Base-by-base conservation (phyloP, 92 coral and sea anemone species). In the Epizoanthus rinbou region DNA sequence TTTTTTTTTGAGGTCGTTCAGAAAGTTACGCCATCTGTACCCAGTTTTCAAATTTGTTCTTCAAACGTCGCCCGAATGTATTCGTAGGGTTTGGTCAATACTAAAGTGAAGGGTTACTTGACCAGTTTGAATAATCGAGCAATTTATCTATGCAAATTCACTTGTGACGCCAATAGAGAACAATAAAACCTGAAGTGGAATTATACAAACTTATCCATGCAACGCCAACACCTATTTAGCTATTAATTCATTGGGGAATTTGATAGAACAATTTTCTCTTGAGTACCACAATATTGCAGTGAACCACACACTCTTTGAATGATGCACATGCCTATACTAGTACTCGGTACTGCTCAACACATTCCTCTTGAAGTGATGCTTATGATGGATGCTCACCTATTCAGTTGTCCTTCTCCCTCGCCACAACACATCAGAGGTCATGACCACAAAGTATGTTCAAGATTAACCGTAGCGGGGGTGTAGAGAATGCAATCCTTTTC, bases 371-470 rank as follows among this genome's bases (percentile, higher is more conserved):
- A 63, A 11, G 8, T n/a, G 39, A 23, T 16, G 16, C 17, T 17
- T 15, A 6, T 18, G 11, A 16, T 33, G 39, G 9, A 15, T 33
- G 2, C 39, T 22, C 9, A 22, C 3, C 39, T 37, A 60, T 41
- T 62, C 25, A 14, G 65, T 60, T 78, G n/a, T 59, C 57, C 43
- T 58, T 18, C 43, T 2, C 10, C 60, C 24, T 15, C 47, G 63
- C 82, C 82, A 57, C 82, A 78, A 62, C 50, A 19, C 35, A 18
- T 15, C 15, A 53, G 80, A 74, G 82, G 82, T 78, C 82, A 72
- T 22, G 82, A 78, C 82, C 82, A 28, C 72, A 63, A 41, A 5
- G 50, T 39, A 59, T 35, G 24, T 50, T 9, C 45, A 57, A 6
- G 64, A 54, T 4, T 62, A 69, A 41, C 70, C 14, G 57, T n/a